Conservation (phyloP, 2,888 invertebrate species). For the Platerodrilus igneus region DNA sequence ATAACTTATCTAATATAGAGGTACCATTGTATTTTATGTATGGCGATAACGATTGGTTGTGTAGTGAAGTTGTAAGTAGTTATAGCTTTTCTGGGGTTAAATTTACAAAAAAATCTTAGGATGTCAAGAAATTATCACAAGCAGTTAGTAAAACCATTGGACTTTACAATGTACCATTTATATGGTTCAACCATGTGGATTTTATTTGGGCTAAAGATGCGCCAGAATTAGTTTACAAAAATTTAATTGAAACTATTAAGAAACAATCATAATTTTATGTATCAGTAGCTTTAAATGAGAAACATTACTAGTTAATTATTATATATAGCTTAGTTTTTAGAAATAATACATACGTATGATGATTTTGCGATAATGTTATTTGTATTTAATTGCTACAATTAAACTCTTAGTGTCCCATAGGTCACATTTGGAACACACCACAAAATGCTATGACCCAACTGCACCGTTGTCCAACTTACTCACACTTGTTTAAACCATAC, state of each 20-base stretch:
- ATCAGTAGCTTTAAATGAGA: too few relatives aligned
- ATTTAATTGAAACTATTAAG: constrained; percentile 24
- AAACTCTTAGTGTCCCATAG: too few relatives aligned
- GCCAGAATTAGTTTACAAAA: constrained; percentile 54
- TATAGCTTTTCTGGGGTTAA: not conserved
- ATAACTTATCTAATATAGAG: constrained; percentile 57
- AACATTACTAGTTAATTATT: too few relatives aligned
- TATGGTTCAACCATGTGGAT: constrained; percentile 69
- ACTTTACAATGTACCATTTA: constrained; percentile 56
- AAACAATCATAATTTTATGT: too few relatives aligned
- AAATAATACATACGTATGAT: too few relatives aligned
- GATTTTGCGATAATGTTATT: too few relatives aligned
- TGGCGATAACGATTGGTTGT: constrained; percentile 69
- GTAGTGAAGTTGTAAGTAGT: constrained; percentile 53
- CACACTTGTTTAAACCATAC: too few relatives aligned
- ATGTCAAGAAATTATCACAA: constrained; percentile 55
- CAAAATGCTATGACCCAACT: too few relatives aligned
- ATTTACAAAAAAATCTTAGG: constrained; percentile 42
- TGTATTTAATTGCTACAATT: too few relatives aligned
- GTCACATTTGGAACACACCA: too few relatives aligned
- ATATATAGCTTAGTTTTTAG: too few relatives aligned
- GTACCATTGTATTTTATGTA: constrained; percentile 65
- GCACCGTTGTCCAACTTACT: too few relatives aligned
- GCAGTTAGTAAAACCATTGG: constrained; percentile 55
- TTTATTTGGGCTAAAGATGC: constrained; percentile 65